Base-by-base conservation (phyloP, 2,888 invertebrate species). In the Cerastoderma edule region DNA sequence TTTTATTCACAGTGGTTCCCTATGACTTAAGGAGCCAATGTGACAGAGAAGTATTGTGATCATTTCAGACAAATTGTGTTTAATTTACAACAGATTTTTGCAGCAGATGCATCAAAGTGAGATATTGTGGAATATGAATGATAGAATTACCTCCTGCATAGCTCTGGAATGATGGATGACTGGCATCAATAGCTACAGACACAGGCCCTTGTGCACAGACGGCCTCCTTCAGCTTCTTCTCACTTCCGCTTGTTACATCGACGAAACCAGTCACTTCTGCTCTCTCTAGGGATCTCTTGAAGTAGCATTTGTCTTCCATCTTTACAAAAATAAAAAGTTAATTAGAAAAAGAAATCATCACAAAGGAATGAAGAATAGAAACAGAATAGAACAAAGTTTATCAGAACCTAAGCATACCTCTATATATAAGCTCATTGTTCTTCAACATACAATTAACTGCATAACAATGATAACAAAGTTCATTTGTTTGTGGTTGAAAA, bases 161-260 rank as follows among this genome's bases (percentile, higher is more conserved):
- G 2, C 64, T 66, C 78, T 86, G 87, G 86, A 88, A 87, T 67
- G 84, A 80, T 91, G 95, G 94, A 85, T 95, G 96, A 64, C 96
- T 95, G 74, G 98, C 97, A 94, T 98, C 97, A 91, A 97, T 97
- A 87, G 96, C 97, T 68, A 97, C 95, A 4, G 97, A 95, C 39
- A 97, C 94, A 13, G 97, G 97, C 0, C 90, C 90, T 13, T 85
- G 71, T 5, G 82, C 80, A 22, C 85, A 88, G 0, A 88, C 82
- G 24, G 90, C 90, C 32, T 79, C 50, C 70, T 87, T 74, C 6
- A 90, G 77, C 6, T 77, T 82, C 2, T 24, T 48, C 68, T 90
- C 90, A 67, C 68, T 75, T 0, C 85, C 88, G 22, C 56, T 60
- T 16, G 78, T 64, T 28, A 91, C 82, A 82, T 90, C 89, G 2